Conservation (phyloP, 2,888 invertebrate species). For the Drosophila borealis region DNA sequence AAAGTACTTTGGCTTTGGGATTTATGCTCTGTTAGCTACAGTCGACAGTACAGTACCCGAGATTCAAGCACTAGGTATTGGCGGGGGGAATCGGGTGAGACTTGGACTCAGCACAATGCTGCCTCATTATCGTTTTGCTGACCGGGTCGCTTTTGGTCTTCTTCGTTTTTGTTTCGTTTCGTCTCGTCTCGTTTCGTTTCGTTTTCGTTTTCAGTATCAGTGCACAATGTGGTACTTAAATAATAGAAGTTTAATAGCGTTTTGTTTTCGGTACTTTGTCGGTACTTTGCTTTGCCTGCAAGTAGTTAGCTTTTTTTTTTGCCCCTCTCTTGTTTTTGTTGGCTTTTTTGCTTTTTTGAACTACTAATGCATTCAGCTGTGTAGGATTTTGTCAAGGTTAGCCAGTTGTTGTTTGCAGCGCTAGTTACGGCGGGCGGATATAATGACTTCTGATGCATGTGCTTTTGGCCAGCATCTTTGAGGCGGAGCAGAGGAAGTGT, state of each 20-base stretch:
- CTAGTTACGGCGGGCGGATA: slow-evolving; percentile 67
- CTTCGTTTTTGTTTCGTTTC: slow-evolving; percentile 39
- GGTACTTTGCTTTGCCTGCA: slow-evolving; percentile 67
- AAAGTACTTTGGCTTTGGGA: slow-evolving; percentile 79
- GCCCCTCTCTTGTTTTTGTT: slow-evolving; percentile 13
- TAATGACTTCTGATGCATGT: slow-evolving; percentile 75
- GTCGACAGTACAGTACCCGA: slow-evolving; percentile 27
- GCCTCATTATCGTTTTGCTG: slow-evolving; percentile 75
- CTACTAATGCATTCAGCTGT: slow-evolving; percentile 84
- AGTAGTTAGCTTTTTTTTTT: slow-evolving; percentile 56
- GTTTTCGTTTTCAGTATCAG: slow-evolving; percentile 76
- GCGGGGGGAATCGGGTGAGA: neutral
- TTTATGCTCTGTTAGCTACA: slow-evolving; percentile 82
- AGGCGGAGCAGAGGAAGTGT: slow-evolving; percentile 50
- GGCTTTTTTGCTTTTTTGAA: slow-evolving; percentile 66
- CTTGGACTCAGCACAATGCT: slow-evolving; percentile 45
- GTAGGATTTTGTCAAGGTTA: slow-evolving; percentile 84
- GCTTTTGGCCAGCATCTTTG: slow-evolving; percentile 54
- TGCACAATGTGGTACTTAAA: slow-evolving; percentile 82
- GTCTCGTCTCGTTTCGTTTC: slow-evolving; percentile 39
- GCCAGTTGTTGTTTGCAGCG: slow-evolving; percentile 51
- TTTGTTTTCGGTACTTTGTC: slow-evolving; percentile 69
- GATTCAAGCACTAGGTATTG: slow-evolving; percentile 30
- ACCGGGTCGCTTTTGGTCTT: slow-evolving; percentile 56
- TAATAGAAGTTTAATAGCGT: slow-evolving; percentile 82